Evolutionary conservation across 2,797 vertebrate genomes (phyloP).

Genomic region (Leptatherina wallacei): DNA sequence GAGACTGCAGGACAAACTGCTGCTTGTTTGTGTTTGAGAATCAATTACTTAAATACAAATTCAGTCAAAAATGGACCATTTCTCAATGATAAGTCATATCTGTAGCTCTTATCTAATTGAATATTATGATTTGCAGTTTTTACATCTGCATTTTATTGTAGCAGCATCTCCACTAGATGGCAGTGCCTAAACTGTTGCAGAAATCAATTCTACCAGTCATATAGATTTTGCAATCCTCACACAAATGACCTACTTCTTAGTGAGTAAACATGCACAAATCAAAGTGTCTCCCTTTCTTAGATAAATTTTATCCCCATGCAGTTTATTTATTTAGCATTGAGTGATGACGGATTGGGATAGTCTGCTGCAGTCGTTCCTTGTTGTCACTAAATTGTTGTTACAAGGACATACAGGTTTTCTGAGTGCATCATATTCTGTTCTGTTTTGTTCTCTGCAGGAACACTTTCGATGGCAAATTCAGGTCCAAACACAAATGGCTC

Average conservation of each 20-base stretch:
- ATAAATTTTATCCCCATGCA: conserved; percentile 53
- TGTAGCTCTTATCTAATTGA: neutral
- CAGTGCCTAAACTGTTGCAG: conserved; percentile 40
- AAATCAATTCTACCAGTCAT: conserved; percentile 5
- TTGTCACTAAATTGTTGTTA: neutral
- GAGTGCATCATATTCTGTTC: conserved; percentile 14
- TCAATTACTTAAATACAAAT: no score
- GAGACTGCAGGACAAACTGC: no score
- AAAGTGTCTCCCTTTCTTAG: conserved; percentile 45
- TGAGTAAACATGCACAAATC: conserved; percentile 59
- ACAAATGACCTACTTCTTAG: conserved; percentile 79
- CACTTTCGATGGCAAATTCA: conserved; percentile 96
- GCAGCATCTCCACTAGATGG: conserved; percentile 75
- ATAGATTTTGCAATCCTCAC: conserved; percentile 64
- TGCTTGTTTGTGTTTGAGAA: no score
- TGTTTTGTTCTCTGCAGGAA: conserved; percentile 79
- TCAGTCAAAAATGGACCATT: no score
- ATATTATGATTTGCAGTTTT: neutral
- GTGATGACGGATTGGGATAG: conserved; percentile 50
- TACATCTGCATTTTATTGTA: neutral
- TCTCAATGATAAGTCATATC: neutral
- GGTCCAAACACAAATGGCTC: conserved; percentile 95
- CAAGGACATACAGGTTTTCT: conserved; percentile 24
- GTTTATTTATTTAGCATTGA: conserved; percentile 55
- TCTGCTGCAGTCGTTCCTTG: conserved; percentile 15